A percentile compares a stretch with the other conserved stretches of the same genome.
phyloP scores from a whole-genome alignment of 1,140 invertebrate species.

The Drosophila azteca region DNA sequence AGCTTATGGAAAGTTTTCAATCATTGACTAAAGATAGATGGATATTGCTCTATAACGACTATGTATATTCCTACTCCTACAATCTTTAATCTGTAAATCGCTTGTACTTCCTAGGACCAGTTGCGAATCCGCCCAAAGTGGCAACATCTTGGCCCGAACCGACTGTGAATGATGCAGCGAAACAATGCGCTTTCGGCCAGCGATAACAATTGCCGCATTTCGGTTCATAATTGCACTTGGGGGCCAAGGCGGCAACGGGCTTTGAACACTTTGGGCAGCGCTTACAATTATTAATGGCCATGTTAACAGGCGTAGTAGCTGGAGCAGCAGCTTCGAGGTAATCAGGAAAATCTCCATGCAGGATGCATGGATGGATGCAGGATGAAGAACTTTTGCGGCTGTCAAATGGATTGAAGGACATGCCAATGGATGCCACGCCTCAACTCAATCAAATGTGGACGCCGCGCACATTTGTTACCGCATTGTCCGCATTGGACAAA shows the following conservation, averaged over 20 bases:
- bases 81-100: too few species aligned
- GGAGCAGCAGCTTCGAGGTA: too few species aligned
- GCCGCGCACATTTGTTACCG: slow-evolving; percentile 8
- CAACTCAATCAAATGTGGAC: slow-evolving; percentile 53
- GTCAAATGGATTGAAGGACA: slow-evolving; percentile 55
- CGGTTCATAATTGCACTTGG: slow-evolving; percentile 29
- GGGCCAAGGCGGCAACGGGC: neutral
- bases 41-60: too few species aligned
- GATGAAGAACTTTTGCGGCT: slow-evolving; percentile 36
- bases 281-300: slow-evolving; percentile 40
- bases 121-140: too few species aligned
- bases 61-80: too few species aligned
- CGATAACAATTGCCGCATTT: slow-evolving; percentile 22
- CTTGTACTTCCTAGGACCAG: too few species aligned
- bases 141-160: neutral
- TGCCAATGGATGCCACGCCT: slow-evolving; percentile 52
- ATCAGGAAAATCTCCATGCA: slow-evolving; percentile 1
- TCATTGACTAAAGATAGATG: too few species aligned
- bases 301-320: slow-evolving; percentile 31
- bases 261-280: slow-evolving; percentile 25
- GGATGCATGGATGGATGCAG: slow-evolving; percentile 3
- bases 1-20: neutral
- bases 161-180: slow-evolving; percentile 3
- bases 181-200: neutral
- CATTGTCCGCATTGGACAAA: slow-evolving; percentile 34